phyloP scores from a whole-genome alignment of 2,888 invertebrate genomes.

The Labia minor region DNA sequence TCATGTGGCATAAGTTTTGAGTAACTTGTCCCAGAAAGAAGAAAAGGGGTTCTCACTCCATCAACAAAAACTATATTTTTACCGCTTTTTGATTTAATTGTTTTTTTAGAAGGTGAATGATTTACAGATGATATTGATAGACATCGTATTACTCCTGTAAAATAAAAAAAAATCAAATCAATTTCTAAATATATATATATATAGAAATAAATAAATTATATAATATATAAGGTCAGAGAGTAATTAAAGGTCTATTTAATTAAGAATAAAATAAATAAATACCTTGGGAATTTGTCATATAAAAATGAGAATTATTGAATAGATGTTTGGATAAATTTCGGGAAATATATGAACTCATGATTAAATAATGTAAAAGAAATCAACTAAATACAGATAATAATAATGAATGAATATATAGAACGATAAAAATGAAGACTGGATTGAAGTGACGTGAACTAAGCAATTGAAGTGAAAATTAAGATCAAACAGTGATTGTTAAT shows the following conservation, averaged over 20 bases:
- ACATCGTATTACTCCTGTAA: conserved; percentile 13
- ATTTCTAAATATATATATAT: too few species aligned
- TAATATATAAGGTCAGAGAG: conserved; percentile 3
- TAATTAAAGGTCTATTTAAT: background rate
- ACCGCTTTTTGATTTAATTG: conserved; percentile 49
- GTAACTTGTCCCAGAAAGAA: conserved; percentile 85
- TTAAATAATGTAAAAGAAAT: background rate
- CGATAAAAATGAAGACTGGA: background rate
- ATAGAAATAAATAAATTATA: background rate
- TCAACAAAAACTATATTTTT: conserved; percentile 93
- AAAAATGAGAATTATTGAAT: background rate
- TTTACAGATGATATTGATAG: conserved; percentile 14
- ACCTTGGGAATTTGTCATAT: background rate
- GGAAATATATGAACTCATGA: background rate
- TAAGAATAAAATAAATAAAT: background rate
- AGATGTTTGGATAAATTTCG: background rate
- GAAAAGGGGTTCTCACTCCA: conserved; percentile 92
- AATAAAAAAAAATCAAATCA: background rate
- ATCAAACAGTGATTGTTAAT: too few species aligned
- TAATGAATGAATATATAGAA: background rate
- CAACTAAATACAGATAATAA: background rate
- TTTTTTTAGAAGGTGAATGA: conserved; percentile 38
- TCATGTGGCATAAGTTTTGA: conserved; percentile 93
- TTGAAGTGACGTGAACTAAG: background rate
- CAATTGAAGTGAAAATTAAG: too few species aligned